These are phyloP conservation scores for Triplophysa rosa DNA, from an alignment of 2,113 vertebrate species.

Conservation along the genomic window DNA sequence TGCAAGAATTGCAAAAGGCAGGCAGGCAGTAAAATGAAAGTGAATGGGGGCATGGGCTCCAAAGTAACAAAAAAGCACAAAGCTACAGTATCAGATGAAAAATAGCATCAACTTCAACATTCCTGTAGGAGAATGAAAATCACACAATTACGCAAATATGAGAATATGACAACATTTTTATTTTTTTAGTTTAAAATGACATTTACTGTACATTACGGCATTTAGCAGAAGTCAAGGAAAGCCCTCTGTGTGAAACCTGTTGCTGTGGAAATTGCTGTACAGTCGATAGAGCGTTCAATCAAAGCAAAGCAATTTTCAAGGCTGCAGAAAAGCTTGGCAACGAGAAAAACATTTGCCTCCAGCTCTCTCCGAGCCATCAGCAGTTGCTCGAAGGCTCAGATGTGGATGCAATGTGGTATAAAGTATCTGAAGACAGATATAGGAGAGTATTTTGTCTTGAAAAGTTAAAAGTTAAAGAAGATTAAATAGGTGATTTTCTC, in stretches of 20 bases:
- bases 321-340: constrained; percentile 66
- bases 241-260: constrained; percentile 44
- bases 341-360: constrained; percentile 57
- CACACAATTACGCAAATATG: too few species aligned
- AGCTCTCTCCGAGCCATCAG: constrained; percentile 63
- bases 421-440: constrained; percentile 57
- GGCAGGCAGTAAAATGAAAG: too few species aligned
- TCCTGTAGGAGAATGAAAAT: too few species aligned
- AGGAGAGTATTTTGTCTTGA: neutral
- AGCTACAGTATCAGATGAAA: too few species aligned
- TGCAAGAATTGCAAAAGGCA: too few species aligned
- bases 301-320: constrained; percentile 61
- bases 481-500: neutral
- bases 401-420: constrained; percentile 54
- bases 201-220: constrained; percentile 7
- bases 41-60: too few species aligned
- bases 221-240: constrained; percentile 9
- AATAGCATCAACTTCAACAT: too few species aligned
- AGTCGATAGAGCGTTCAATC: constrained; percentile 58
- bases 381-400: constrained; percentile 58
- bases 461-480: neutral
- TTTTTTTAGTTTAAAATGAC: neutral
- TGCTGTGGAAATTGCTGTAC: constrained; percentile 37
- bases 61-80: too few species aligned
- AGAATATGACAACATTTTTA: too few species aligned